These are phyloP conservation scores for Premnoplex brunnescens DNA, from an alignment of 2,797 vertebrate genomes.

Conservation along the genomic window DNA sequence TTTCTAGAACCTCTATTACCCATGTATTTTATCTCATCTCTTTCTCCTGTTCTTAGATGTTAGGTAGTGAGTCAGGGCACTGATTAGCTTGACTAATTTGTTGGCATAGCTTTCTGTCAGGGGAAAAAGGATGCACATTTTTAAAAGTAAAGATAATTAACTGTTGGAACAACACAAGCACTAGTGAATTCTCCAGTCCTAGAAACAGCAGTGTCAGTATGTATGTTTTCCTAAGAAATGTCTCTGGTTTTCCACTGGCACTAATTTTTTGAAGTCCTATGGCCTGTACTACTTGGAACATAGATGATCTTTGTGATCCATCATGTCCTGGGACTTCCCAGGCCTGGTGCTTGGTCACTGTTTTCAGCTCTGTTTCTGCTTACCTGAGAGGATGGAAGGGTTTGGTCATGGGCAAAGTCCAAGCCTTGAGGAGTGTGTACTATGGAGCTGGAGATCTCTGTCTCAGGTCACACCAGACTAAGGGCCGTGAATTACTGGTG, in stretches of 20 bases:
- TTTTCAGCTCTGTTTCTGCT: neutral
- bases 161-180: neutral
- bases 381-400: too few species aligned
- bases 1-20: neutral
- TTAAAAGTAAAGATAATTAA: constrained; percentile 6
- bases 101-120: constrained; percentile 2
- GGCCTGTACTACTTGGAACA: rapidly evolving
- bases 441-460: neutral
- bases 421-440: neutral
- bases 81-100: constrained; percentile 50
- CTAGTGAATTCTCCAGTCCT: neutral
- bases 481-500: neutral
- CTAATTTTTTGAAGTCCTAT: neutral
- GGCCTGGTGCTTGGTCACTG: neutral
- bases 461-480: neutral
- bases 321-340: neutral
- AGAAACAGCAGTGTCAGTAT: neutral
- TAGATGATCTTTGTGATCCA: neutral
- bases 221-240: neutral
- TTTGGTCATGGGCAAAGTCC: neutral
- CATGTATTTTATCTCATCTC: neutral
- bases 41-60: neutral
- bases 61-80: neutral
- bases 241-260: neutral
- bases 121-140: neutral